Evolutionary conservation across 2,888 invertebrate genomes (phyloP), one percentile per base, ranked within the genome.

Genomic region (Camptogramma bilineatum): DNA sequence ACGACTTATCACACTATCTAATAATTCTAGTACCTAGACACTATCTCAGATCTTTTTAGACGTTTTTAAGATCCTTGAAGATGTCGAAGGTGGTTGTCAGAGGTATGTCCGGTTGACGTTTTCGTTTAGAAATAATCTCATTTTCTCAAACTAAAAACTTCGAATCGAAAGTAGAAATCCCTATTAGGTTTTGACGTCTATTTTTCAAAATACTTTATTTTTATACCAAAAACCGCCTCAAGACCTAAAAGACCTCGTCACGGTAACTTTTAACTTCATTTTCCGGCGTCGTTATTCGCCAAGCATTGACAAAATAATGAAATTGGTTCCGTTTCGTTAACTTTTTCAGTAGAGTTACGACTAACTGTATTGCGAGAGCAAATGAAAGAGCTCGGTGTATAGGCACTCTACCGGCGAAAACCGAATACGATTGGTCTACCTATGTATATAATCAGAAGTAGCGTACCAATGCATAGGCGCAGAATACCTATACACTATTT

Each of bases 311-410:
- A 24, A 28, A 51, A 42, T 56, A 48, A 34, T 21, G 51, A 46
- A 53, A 28, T 52, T 52, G 19, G 21, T 53, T 60, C 17, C 52
- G 21, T 53, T 34, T 53, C 39, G 60, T 47, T 59, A 51, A 53
- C 52, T 53, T 60, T n/a, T 60, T 53, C 46, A 34, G 47, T 48
- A 2, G 39, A 47, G 52, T 60, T 53, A 34, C 17, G 34, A 13
- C 21, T 17, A 52, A 60, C 21, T 59, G 28, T 44, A 54, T 42
- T 31, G 44, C 28, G 39, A 50, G 39, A 18, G 42, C 17, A 58
- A 58, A 51, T 50, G 42, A 58, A 58, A 58, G 42, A 42, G 16
- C 10, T 34, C 34, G 3, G 34, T 42, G 44, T n/a, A 47, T 44
- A 13, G 2, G 48, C 34, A 5, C 31, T 47, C 31, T 42, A 8